phyloP scores from a whole-genome alignment of 2,797 vertebrate species.

The Manis pentadactyla region DNA sequence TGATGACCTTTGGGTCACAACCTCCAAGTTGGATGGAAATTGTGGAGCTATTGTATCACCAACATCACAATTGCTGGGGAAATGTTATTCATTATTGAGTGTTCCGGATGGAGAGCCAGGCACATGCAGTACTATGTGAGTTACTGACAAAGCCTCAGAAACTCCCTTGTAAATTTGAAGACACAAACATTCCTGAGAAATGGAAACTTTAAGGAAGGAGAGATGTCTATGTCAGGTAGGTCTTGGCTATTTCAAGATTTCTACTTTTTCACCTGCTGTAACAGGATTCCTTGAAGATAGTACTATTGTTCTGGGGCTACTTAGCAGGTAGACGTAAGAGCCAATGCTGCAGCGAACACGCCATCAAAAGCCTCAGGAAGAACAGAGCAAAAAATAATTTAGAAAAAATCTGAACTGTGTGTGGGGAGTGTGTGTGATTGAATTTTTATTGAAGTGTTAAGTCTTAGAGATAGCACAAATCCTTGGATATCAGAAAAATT shows the following conservation, averaged over 20 bases:
- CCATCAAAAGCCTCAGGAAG: background rate
- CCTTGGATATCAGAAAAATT: background rate
- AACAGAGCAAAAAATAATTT: background rate
- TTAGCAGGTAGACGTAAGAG: background rate
- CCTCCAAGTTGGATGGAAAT: background rate
- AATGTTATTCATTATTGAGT: background rate
- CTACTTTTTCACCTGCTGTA: background rate
- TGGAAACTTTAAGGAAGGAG: background rate
- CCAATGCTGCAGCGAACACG: no score
- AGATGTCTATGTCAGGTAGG: background rate
- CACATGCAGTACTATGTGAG: background rate
- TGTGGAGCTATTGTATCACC: background rate
- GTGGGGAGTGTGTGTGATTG: background rate
- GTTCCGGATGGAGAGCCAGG: background rate
- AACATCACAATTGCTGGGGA: background rate
- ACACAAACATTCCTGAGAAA: background rate
- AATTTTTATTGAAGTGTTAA: background rate
- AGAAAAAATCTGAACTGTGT: background rate
- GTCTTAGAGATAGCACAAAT: background rate
- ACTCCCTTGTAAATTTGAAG: background rate
- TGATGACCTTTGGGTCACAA: background rate
- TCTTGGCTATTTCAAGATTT: background rate
- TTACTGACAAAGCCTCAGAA: background rate
- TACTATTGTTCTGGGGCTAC: background rate
- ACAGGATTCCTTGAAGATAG: background rate